Percentiles rank a stretch among this genome's conserved stretches.
Evolutionary conservation across 2,113 vertebrate genomes (phyloP).

Genomic region (Engraulis encrasicolus): DNA sequence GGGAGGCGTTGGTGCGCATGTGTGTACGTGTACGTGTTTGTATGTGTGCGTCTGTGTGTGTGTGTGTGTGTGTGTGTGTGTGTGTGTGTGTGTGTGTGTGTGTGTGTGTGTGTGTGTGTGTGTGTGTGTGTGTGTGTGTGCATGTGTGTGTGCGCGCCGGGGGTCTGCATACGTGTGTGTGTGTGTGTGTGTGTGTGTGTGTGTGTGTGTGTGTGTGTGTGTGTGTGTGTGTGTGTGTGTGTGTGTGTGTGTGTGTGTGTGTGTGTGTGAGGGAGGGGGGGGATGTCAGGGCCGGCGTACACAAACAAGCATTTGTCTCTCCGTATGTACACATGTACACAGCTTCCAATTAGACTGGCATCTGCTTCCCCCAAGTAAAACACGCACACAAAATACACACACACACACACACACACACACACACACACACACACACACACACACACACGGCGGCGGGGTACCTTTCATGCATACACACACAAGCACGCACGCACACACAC

Average conservation of each 20-base stretch:
- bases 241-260: not conserved
- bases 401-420: not conserved
- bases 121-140: not conserved
- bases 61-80: not conserved
- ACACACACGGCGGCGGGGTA: not conserved
- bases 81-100: not conserved
- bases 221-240: not conserved
- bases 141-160: too few species aligned
- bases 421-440: not conserved
- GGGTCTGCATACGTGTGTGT: too few species aligned
- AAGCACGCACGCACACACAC: not conserved
- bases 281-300: constrained; percentile 35
- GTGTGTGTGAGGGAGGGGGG: not conserved
- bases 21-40: too few species aligned
- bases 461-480: not conserved
- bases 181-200: not conserved
- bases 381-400: not conserved
- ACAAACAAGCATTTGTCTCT: constrained; percentile 42
- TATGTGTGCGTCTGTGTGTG: not conserved
- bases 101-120: constrained; percentile 21
- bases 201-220: constrained; percentile 2
- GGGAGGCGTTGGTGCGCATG: not conserved
- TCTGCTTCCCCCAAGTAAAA: not conserved
- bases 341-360: not conserved
- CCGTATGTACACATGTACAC: not conserved